Conservation (phyloP, 1,140 invertebrate species). For the Drosophila pseudoananassae region DNA sequence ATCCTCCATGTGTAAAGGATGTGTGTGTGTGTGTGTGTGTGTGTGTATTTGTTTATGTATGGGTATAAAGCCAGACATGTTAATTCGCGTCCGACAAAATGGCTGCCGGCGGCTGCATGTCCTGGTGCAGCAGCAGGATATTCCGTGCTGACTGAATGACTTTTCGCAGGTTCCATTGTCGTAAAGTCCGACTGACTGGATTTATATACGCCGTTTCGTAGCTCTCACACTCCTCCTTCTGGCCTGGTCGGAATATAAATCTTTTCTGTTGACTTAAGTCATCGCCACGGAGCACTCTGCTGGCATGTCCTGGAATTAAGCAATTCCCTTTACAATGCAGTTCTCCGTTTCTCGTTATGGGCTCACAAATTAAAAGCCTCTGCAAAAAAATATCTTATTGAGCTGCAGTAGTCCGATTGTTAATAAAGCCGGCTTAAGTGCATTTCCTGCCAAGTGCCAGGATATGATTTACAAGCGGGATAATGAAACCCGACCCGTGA, state of each 20-base stretch:
- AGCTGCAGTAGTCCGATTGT: conserved; percentile 16
- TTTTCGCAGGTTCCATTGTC: conserved; percentile 54
- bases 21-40: conserved; percentile 1
- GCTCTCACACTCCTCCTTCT: conserved; percentile 7
- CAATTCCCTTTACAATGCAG: conserved; percentile 58
- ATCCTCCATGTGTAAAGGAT: not conserved
- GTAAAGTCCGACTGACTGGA: conserved; percentile 74
- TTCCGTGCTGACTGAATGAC: conserved; percentile 47
- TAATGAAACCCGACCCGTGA: not conserved
- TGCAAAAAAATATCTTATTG: conserved; percentile 19
- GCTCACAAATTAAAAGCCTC: conserved; percentile 70
- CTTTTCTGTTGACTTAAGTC: conserved; percentile 78
- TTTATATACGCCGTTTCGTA: conserved; percentile 55
- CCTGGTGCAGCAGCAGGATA: conserved; percentile 30
- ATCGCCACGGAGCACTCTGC: conserved; percentile 30
- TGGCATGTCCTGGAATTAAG: conserved; percentile 75
- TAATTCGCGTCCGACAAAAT: conserved; percentile 75
- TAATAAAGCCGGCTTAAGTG: conserved; percentile 48
- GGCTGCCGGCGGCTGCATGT: conserved; percentile 27
- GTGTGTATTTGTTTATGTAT: conserved; percentile 11
- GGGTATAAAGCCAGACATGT: conserved; percentile 70
- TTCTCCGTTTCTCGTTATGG: conserved; percentile 39
- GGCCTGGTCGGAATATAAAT: conserved; percentile 65
- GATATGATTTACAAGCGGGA: conserved; percentile 9
- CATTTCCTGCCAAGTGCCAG: conserved; percentile 20